Conservation (phyloP, 2,113 vertebrate species). For the Salminus brasiliensis region DNA sequence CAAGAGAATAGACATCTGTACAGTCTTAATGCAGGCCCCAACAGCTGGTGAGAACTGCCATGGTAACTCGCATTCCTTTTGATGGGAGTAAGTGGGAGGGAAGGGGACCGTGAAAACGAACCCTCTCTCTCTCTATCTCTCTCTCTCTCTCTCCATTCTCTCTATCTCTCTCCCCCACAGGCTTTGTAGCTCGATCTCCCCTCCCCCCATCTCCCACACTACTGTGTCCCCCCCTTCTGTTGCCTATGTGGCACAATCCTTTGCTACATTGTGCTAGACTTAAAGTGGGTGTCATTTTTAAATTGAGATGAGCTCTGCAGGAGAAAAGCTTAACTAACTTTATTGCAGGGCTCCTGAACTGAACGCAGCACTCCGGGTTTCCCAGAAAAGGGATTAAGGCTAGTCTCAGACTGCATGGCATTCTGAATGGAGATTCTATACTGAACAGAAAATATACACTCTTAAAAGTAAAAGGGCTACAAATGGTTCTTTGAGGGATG, state of each 20-base stretch:
- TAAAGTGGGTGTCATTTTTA: too few relatives aligned
- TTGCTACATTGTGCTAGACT: slow-evolving; percentile 49
- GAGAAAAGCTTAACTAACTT: not conserved
- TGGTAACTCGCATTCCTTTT: slow-evolving; percentile 88
- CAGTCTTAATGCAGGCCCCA: slow-evolving; percentile 46
- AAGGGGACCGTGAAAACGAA: slow-evolving; percentile 67
- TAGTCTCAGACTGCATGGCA: too few relatives aligned
- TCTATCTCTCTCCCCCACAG: slow-evolving; percentile 35
- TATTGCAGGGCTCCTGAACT: not conserved
- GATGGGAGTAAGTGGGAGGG: slow-evolving; percentile 79
- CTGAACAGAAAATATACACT: too few relatives aligned
- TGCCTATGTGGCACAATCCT: slow-evolving; percentile 92
- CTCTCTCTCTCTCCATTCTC: slow-evolving; percentile 23
- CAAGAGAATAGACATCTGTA: slow-evolving; percentile 57
- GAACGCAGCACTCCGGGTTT: too few relatives aligned
- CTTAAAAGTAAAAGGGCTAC: too few relatives aligned
- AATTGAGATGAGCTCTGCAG: not conserved
- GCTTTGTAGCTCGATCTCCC: slow-evolving; percentile 57
- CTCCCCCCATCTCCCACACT: slow-evolving; percentile 39
- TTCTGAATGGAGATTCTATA: too few relatives aligned
- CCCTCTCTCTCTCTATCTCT: slow-evolving; percentile 46
- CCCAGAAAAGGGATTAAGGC: too few relatives aligned
- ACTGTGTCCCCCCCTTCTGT: slow-evolving; percentile 57
- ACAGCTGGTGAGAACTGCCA: slow-evolving; percentile 75
- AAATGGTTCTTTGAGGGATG: too few relatives aligned